Percentiles rank a stretch among this genome's conserved stretches.
Evolutionary conservation across 53 echinoderm and acorn worm genomes (phyloP).

Genomic region (Pentamera pediparva): DNA sequence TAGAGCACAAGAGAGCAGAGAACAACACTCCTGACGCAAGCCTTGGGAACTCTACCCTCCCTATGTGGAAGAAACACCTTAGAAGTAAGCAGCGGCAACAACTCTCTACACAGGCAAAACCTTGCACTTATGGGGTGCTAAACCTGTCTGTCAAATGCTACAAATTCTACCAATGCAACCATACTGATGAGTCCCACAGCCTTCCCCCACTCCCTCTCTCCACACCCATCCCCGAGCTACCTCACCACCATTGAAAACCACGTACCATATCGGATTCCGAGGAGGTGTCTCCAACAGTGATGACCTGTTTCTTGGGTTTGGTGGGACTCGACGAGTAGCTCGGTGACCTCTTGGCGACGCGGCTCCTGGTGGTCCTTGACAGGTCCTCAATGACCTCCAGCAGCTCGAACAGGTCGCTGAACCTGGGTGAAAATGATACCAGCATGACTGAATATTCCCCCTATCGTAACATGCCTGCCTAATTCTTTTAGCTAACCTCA

Average conservation of each 20-base stretch:
- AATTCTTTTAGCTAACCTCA: too few relatives aligned
- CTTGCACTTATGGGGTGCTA: too few relatives aligned
- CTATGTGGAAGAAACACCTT: too few relatives aligned
- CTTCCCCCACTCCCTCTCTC: too few relatives aligned
- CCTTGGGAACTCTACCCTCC: too few relatives aligned
- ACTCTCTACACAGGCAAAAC: too few relatives aligned
- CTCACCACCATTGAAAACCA: not conserved
- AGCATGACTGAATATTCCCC: not conserved
- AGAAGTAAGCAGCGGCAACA: too few relatives aligned
- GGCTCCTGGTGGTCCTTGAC: conserved; percentile 79
- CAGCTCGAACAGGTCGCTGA: conserved; percentile 87
- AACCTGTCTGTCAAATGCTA: not conserved
- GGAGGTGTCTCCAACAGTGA: conserved; percentile 51
- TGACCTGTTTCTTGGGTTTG: conserved; percentile 62
- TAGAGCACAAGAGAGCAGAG: too few relatives aligned
- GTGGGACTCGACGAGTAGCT: conserved; percentile 68
- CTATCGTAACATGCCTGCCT: too few relatives aligned
- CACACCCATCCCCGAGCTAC: not conserved
- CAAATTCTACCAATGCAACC: too few relatives aligned
- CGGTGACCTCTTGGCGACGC: conserved; percentile 80
- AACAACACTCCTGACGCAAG: too few relatives aligned
- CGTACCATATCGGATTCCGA: conserved; percentile 76
- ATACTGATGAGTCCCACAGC: too few relatives aligned
- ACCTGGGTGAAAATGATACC: conserved; percentile 39
- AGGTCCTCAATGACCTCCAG: conserved; percentile 87